Percentiles rank a stretch among this genome's conserved stretches.
phyloP scores from a whole-genome alignment of 2,113 vertebrate species.

The Campylomormyrus numenius region DNA sequence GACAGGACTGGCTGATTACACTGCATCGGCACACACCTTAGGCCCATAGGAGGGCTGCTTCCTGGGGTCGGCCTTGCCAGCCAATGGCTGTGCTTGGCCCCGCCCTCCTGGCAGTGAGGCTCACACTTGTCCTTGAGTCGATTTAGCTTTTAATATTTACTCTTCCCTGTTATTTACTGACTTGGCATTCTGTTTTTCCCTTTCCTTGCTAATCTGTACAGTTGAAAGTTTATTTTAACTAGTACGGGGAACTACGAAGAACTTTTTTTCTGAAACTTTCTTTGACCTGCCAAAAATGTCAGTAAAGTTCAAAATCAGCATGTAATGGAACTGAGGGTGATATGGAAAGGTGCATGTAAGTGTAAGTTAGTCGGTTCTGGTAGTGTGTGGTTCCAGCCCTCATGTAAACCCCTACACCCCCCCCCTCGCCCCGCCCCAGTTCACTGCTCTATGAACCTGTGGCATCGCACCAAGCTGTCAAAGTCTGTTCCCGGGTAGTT shows the following conservation, averaged over 20 bases:
- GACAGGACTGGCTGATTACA: background rate
- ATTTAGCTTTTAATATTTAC: conserved; percentile 3
- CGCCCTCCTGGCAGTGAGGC: background rate
- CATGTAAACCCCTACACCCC: background rate
- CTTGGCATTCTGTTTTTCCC: background rate
- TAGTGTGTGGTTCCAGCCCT: background rate
- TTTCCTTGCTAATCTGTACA: background rate
- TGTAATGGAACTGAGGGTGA: background rate
- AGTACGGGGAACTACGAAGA: background rate
- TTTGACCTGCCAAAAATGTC: background rate
- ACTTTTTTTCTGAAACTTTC: background rate
- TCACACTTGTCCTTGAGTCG: background rate
- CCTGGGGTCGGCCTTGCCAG: background rate
- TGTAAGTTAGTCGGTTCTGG: background rate
- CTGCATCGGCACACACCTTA: background rate
- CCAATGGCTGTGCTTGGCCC: background rate
- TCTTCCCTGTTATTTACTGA: background rate
- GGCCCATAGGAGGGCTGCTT: background rate
- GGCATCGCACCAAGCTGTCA: background rate
- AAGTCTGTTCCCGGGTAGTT: background rate
- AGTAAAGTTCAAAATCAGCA: background rate
- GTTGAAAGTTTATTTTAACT: background rate
- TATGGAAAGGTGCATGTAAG: background rate
- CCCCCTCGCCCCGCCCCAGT: background rate
- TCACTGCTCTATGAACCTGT: background rate